Evolutionary conservation across 2,888 invertebrate species (phyloP).

Genomic region (Sphaerophoria taeniata): DNA sequence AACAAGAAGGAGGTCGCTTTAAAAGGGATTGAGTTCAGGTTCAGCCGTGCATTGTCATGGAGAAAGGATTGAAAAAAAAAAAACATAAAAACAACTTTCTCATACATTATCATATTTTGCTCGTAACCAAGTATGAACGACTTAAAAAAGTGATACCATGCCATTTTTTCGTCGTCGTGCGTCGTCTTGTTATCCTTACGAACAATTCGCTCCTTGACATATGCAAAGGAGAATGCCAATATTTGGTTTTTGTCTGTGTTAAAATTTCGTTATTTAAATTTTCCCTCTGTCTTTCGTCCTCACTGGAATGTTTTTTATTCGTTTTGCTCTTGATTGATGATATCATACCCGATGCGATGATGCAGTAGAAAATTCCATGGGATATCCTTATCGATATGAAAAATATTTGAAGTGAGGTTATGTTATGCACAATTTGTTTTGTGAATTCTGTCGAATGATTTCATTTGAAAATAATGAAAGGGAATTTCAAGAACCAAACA

Average conservation of each 20-base stretch:
- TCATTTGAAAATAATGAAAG: slow-evolving; percentile 21
- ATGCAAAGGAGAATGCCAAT: slow-evolving; percentile 46
- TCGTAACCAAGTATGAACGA: slow-evolving; percentile 28
- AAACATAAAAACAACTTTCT: slow-evolving; percentile 17
- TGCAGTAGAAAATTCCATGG: slow-evolving; percentile 17
- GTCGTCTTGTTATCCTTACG: slow-evolving; percentile 48
- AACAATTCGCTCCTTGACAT: slow-evolving; percentile 55
- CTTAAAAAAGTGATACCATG: slow-evolving; percentile 38
- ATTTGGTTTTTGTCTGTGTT: neutral
- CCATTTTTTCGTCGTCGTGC: slow-evolving; percentile 45
- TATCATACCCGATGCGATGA: slow-evolving; percentile 31
- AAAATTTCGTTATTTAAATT: neutral
- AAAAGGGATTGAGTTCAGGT: neutral
- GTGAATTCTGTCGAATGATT: slow-evolving; percentile 67
- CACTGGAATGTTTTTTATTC: slow-evolving; percentile 29
- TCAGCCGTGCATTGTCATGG: neutral
- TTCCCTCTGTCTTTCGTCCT: slow-evolving; percentile 36
- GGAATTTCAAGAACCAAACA: neutral
- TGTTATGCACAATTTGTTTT: slow-evolving; percentile 69
- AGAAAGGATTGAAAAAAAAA: slow-evolving; percentile 19
- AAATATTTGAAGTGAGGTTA: slow-evolving; percentile 53
- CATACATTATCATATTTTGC: slow-evolving; percentile 46
- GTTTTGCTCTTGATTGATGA: slow-evolving; percentile 63
- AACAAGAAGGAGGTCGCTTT: neutral
- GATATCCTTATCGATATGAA: slow-evolving; percentile 30